phyloP scores from a whole-genome alignment of 37 sponge, comb jelly and placozoan species.

The Axinella damicornis region DNA sequence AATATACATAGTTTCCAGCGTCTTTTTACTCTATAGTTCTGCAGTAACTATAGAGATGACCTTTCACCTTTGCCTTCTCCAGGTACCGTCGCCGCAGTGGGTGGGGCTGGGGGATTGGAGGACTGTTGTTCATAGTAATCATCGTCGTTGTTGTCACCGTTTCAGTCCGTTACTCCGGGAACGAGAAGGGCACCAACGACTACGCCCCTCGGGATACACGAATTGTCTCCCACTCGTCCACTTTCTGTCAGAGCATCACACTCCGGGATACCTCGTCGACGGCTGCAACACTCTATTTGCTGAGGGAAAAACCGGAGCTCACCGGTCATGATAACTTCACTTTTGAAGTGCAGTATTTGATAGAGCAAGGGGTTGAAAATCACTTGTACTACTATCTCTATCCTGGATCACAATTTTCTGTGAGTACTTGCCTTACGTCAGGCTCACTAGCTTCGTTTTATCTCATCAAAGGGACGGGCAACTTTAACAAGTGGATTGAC shows the following conservation, averaged over 20 bases:
- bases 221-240: background rate
- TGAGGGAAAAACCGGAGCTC: constrained; percentile 11
- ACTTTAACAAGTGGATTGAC: constrained; percentile 18
- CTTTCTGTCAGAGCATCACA: constrained; percentile 18
- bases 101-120: constrained; percentile 1
- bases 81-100: constrained; percentile 10
- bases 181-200: background rate
- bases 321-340: constrained; percentile 1
- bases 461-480: constrained; percentile 32
- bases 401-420: constrained; percentile 7
- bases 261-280: background rate
- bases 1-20: too few relatives aligned
- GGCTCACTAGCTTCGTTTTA: background rate
- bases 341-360: background rate
- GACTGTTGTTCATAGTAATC: background rate
- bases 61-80: background rate
- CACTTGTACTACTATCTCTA: constrained; percentile 47
- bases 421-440: background rate
- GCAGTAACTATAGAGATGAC: too few relatives aligned
- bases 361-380: background rate
- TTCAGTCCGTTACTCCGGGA: background rate
- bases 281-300: constrained; percentile 28
- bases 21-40: too few relatives aligned
- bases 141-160: background rate
- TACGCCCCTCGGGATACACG: constrained; percentile 37